Conservation (phyloP, 92 coral and sea anemone species). For the Actinostola sp. region DNA sequence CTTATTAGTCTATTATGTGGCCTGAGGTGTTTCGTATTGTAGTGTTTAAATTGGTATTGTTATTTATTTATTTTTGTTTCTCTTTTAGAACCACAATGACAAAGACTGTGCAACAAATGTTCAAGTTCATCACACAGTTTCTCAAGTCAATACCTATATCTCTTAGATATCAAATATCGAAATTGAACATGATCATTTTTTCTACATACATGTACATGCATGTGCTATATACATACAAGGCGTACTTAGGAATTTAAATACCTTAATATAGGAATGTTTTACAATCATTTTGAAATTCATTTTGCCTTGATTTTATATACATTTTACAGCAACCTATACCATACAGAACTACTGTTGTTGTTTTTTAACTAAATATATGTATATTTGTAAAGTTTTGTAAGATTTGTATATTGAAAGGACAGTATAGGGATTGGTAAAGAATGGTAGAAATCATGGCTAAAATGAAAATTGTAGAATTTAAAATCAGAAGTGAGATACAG, state of each 20-base stretch:
- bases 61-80: not conserved
- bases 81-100: conserved; percentile 1
- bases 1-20: too few relatives aligned
- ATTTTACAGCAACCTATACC: not conserved
- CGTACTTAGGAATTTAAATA: conserved; percentile 2
- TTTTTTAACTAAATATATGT: not conserved
- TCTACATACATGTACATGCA: too few relatives aligned
- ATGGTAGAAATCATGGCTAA: too few relatives aligned
- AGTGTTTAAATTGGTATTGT: not conserved
- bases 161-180: too few relatives aligned
- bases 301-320: not conserved
- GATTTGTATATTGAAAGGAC: conserved; percentile 9
- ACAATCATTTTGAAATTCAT: not conserved
- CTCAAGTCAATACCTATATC: not conserved
- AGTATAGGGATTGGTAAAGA: not conserved
- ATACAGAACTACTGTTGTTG: not conserved
- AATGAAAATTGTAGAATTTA: too few relatives aligned
- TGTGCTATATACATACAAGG: too few relatives aligned
- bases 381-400: conserved; percentile 22
- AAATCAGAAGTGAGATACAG: too few relatives aligned
- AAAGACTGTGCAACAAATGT: not conserved
- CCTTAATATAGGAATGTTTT: not conserved
- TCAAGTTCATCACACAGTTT: conserved; percentile 6
- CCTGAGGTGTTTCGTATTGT: too few relatives aligned
- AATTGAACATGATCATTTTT: too few relatives aligned